These are phyloP conservation scores for Drosophila santomea DNA, from an alignment of 1,140 invertebrate genomes.

Conservation along the genomic window DNA sequence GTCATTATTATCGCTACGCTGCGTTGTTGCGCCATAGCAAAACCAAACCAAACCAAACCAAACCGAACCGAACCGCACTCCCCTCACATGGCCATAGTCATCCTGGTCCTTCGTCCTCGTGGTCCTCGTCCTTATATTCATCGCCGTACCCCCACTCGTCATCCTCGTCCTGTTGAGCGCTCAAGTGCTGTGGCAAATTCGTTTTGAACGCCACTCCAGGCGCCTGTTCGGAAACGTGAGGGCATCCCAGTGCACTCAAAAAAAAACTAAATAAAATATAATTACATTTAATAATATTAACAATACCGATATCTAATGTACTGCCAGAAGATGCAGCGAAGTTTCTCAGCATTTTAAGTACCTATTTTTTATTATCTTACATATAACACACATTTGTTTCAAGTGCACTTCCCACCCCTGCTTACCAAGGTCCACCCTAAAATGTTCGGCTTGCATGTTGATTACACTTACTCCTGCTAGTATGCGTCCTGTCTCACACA, in stretches of 20 bases:
- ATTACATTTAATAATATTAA: background rate
- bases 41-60: background rate
- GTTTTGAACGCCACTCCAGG: constrained; percentile 76
- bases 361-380: background rate
- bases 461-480: constrained; percentile 55
- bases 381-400: background rate
- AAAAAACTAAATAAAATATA: constrained; percentile 1
- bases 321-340: no score
- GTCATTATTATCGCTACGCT: constrained; percentile 76
- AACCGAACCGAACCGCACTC: background rate
- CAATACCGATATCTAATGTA: no score
- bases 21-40: constrained; percentile 8
- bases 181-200: constrained; percentile 83
- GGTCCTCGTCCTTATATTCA: constrained; percentile 35
- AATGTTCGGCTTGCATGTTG: constrained; percentile 61
- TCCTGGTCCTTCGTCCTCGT: constrained; percentile 11
- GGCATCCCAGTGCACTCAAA: constrained; percentile 24
- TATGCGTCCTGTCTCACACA: constrained; percentile 39
- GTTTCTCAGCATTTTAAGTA: no score
- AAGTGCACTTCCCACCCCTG: background rate
- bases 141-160: constrained; percentile 30
- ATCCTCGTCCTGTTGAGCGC: constrained; percentile 69
- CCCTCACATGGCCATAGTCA: constrained; percentile 17
- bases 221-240: constrained; percentile 52
- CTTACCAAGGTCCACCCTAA: background rate